Conservation (phyloP, 2,888 invertebrate species). For the Tipula lateralis region DNA sequence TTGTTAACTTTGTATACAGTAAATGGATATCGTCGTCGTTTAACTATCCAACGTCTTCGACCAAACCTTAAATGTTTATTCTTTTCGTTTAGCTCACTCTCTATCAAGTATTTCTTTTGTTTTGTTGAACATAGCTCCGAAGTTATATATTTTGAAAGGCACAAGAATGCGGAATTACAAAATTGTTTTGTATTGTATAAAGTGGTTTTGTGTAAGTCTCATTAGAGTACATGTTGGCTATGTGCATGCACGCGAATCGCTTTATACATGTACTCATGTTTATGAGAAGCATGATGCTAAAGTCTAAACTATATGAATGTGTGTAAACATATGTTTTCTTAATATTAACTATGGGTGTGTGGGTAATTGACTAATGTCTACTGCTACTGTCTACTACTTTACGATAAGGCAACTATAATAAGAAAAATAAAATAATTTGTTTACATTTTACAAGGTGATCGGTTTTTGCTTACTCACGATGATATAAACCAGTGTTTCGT, state of each 20-base stretch:
- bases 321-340: too few species aligned
- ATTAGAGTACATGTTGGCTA: neutral
- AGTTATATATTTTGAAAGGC: neutral
- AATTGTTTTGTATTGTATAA: neutral
- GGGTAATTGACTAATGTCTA: too few species aligned
- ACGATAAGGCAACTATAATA: too few species aligned
- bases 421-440: too few species aligned
- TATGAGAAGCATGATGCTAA: too few species aligned
- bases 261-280: too few species aligned
- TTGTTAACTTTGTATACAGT: neutral
- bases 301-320: too few species aligned
- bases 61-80: neutral
- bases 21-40: neutral
- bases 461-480: too few species aligned
- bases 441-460: too few species aligned
- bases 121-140: neutral
- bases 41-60: neutral
- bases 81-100: neutral
- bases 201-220: neutral
- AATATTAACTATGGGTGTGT: too few species aligned
- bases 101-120: neutral
- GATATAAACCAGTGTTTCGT: too few species aligned
- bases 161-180: conserved; percentile 8
- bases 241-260: neutral
- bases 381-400: too few species aligned